Evolutionary conservation across 2,113 vertebrate species (phyloP).

Genomic region (Columba janthina): DNA sequence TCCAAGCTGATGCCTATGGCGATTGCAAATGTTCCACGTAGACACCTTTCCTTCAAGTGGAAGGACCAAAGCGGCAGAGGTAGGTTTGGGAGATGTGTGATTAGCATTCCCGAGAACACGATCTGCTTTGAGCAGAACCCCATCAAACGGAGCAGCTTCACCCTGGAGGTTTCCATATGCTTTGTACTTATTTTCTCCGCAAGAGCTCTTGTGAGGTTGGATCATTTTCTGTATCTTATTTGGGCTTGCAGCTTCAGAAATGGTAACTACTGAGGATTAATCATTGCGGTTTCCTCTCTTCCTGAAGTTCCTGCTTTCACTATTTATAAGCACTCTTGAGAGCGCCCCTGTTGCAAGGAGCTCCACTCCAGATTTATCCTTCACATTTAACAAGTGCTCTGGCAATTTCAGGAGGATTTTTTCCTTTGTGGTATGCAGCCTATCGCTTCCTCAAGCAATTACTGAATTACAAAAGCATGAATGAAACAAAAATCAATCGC

Average conservation of each 20-base stretch:
- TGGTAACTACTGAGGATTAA: background rate
- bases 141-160: background rate
- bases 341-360: background rate
- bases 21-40: rapidly evolving
- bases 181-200: background rate
- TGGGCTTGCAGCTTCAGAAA: background rate
- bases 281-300: background rate
- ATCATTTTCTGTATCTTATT: background rate
- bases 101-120: background rate
- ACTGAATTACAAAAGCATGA: background rate
- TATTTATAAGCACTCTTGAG: constrained; percentile 2
- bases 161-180: background rate
- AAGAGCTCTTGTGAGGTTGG: constrained; percentile 2
- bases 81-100: background rate
- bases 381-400: background rate
- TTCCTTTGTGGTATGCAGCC: background rate
- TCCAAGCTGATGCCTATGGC: background rate
- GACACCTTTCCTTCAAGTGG: background rate
- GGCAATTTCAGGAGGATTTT: background rate
- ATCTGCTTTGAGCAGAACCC: background rate
- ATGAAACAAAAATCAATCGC: constrained; percentile 4
- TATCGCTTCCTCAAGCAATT: background rate
- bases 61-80: background rate
- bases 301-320: background rate
- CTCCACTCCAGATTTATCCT: background rate